Evolutionary conservation across 2,888 invertebrate species (phyloP), one percentile per base, ranked within the genome.

Genomic region (Rhamnusium bicolor): DNA sequence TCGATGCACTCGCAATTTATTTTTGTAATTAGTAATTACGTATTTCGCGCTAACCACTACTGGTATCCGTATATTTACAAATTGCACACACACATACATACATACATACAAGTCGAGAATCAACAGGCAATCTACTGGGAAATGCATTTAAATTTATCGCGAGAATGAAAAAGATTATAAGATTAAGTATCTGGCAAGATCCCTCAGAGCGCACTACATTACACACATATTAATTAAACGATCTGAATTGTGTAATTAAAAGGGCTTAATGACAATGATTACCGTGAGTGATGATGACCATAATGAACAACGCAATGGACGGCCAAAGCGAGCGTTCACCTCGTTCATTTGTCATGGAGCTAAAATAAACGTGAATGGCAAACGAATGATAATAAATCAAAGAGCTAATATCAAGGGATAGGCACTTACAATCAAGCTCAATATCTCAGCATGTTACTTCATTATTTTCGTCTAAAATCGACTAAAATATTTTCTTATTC

Each of bases 311-410:
- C 16, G 24, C 14, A 40, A 18, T 40, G 63, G 54, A 27, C 63
- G 32, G 24, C 63, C 29, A 24, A 40, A 21, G 53, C 63, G 70
- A 63, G n/a, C 70, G 70, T 70, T 70, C 53, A 70, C 63, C 70
- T 70, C 70, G 32, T 70, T 19, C 62, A 63, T 70, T 62, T 65
- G 70, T 70, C 70, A 70, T 54, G 46, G 63, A 29, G 56, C 61
- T 70, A 70, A 70, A 70, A 70, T 70, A 70, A 70, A 63, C 70
- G 63, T 62, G 62, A 19, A 70, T 65, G 29, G 68, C 32, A 19
- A 51, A 58, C 58, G 58, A 24, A 69, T 24, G 67, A 12, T 40
- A 5, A 19, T 49, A 49, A 58, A 58, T 49, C 49, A 14, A 51
- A 47, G 16, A 61, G 18, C 16, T 63, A 46, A 49, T 27, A 16